Percentiles rank a stretch among this genome's conserved stretches.
Conservation (phyloP, 2,797 vertebrate species). For the Gastrophryne carolinensis region DNA sequence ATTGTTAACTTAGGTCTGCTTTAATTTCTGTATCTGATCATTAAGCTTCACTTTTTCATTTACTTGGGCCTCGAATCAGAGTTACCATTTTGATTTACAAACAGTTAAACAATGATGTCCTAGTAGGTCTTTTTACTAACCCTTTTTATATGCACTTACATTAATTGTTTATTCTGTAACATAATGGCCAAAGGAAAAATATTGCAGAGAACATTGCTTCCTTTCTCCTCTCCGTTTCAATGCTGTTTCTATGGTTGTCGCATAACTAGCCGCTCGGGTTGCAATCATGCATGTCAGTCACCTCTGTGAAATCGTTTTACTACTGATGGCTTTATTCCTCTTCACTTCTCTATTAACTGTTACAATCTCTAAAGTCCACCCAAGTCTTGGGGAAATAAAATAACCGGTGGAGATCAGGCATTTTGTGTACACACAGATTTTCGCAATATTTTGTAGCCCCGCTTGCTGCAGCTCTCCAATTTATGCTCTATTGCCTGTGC, state of each 20-base stretch:
- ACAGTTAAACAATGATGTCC: too few relatives aligned
- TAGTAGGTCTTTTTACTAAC: too few relatives aligned
- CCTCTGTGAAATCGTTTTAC: not conserved
- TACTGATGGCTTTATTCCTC: constrained; percentile 12
- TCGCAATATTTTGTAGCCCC: not conserved
- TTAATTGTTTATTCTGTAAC: not conserved
- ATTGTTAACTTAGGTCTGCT: too few relatives aligned
- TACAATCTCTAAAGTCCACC: not conserved
- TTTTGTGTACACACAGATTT: not conserved
- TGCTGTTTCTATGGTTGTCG: not conserved
- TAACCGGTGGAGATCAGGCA: not conserved
- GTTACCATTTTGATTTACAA: too few relatives aligned
- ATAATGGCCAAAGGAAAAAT: not conserved
- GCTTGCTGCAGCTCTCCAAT: not conserved
- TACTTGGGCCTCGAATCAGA: too few relatives aligned
- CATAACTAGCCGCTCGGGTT: not conserved
- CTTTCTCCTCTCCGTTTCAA: not conserved
- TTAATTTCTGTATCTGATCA: too few relatives aligned
- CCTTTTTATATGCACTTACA: not conserved
- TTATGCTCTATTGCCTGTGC: constrained; percentile 11
- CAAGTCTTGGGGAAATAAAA: not conserved
- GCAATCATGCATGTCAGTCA: constrained; percentile 15
- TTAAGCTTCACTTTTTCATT: too few relatives aligned
- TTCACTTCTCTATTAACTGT: constrained; percentile 8
- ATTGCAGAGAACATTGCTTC: not conserved